A percentile compares a stretch with the other conserved stretches of the same genome.
phyloP scores from a whole-genome alignment of 1,140 invertebrate genomes.

The Drosophila rhopaloa region DNA sequence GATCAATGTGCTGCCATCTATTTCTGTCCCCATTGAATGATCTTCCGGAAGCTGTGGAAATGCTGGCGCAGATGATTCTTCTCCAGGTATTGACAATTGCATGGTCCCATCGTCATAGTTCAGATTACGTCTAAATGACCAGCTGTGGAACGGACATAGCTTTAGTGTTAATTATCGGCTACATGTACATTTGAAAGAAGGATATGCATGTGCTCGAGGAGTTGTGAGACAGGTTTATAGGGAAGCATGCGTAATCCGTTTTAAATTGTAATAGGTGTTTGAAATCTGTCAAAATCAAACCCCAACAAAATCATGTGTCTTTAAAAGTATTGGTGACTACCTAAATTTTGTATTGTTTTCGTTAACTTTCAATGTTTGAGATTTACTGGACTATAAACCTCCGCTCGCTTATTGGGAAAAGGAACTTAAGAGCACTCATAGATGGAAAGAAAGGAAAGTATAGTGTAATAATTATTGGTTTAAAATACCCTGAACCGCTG shows the following conservation, averaged over 20 bases:
- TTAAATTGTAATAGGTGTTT: not conserved
- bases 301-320: slow-evolving; percentile 8
- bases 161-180: not conserved
- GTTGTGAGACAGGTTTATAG: not conserved
- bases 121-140: slow-evolving; percentile 1
- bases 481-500: slow-evolving; percentile 17
- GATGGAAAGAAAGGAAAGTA: slow-evolving; percentile 11
- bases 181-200: not conserved
- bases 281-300: slow-evolving; percentile 1
- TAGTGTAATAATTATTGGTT: slow-evolving; percentile 1
- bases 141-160: slow-evolving; percentile 29
- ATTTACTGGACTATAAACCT: too few relatives aligned
- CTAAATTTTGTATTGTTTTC: slow-evolving; percentile 3
- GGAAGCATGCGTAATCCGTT: not conserved
- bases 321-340: slow-evolving; percentile 5
- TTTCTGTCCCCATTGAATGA: not conserved
- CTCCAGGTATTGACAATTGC: not conserved
- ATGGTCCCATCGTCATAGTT: slow-evolving; percentile 1
- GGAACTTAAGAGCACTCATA: not conserved
- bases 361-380: slow-evolving; percentile 2
- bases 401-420: not conserved
- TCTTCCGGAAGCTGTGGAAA: slow-evolving; percentile 7
- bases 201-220: not conserved
- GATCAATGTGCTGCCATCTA: not conserved
- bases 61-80: not conserved